Evolutionary conservation across 1,140 invertebrate genomes (phyloP).

Genomic region (Brachionus sp.): DNA sequence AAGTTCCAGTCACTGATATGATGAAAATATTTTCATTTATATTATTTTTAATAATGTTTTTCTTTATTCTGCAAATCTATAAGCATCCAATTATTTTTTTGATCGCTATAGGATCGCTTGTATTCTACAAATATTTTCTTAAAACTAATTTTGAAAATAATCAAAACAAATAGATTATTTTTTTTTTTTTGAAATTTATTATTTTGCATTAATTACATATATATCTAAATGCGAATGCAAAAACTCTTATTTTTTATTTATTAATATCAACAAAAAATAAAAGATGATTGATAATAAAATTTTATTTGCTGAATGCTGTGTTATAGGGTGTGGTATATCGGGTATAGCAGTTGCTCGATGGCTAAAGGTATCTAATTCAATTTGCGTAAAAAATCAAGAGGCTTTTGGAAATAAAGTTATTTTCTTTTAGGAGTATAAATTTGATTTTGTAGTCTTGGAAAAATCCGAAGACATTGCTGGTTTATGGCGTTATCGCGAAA

Average conservation of each 20-base stretch:
- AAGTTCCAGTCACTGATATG: conserved; percentile 39
- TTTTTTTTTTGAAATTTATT: not conserved
- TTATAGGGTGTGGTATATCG: conserved; percentile 57
- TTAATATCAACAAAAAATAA: not conserved
- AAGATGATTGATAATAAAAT: not conserved
- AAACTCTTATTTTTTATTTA: not conserved
- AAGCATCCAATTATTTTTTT: conserved; percentile 20
- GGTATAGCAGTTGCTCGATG: conserved; percentile 54
- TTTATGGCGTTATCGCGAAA: conserved; percentile 54
- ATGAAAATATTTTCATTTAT: conserved; percentile 44
- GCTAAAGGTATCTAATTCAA: conserved; percentile 52
- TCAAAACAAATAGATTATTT: conserved; percentile 22
- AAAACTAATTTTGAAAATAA: not conserved
- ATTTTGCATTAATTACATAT: not conserved
- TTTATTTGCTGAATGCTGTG: conserved; percentile 50
- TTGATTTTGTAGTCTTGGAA: conserved; percentile 51
- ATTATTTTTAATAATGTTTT: conserved; percentile 20
- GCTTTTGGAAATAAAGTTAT: not conserved
- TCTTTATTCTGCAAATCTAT: not conserved
- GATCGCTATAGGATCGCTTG: not conserved
- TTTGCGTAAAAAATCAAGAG: not conserved
- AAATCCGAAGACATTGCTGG: conserved; percentile 54
- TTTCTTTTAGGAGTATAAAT: conserved; percentile 27
- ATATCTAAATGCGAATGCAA: not conserved
- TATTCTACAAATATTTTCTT: conserved; percentile 18